Evolutionary conservation across 2,113 vertebrate genomes (phyloP).

Genomic region (Artemisiospiza belli): DNA sequence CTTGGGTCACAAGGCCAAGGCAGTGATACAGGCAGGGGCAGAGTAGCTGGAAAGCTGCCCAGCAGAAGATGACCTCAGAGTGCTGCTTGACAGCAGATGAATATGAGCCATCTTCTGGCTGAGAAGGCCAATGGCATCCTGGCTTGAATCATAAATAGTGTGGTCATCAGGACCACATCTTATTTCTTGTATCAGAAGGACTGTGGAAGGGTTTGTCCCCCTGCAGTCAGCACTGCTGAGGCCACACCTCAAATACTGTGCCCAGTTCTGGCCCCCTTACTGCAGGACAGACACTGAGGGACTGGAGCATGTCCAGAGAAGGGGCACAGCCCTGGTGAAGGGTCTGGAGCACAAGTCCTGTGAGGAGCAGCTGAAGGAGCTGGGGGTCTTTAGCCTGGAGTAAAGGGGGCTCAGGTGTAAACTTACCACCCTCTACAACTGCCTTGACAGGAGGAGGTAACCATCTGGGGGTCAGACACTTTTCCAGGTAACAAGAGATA

Average conservation of each 20-base stretch:
- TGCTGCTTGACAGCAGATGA: background rate
- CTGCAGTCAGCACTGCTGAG: background rate
- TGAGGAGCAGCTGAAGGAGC: background rate
- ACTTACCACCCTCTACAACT: background rate
- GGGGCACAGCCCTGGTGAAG: background rate
- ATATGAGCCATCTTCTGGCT: background rate
- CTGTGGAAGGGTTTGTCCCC: accelerated
- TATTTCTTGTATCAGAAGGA: background rate
- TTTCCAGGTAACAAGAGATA: background rate
- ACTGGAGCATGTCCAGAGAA: background rate
- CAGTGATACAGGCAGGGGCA: background rate
- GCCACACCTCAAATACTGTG: background rate
- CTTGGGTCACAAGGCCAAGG: background rate
- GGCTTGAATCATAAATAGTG: background rate
- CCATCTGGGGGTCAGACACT: background rate
- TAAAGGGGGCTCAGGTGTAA: background rate
- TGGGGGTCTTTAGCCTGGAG: background rate
- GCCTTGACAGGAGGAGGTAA: background rate
- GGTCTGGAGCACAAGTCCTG: background rate
- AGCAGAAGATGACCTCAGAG: background rate
- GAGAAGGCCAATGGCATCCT: background rate
- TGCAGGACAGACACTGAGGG: background rate
- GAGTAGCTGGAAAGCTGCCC: background rate
- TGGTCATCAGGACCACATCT: background rate
- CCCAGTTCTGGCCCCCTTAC: background rate